phyloP scores from a whole-genome alignment of 1,140 invertebrate species.

The Andricus grossulariae region DNA sequence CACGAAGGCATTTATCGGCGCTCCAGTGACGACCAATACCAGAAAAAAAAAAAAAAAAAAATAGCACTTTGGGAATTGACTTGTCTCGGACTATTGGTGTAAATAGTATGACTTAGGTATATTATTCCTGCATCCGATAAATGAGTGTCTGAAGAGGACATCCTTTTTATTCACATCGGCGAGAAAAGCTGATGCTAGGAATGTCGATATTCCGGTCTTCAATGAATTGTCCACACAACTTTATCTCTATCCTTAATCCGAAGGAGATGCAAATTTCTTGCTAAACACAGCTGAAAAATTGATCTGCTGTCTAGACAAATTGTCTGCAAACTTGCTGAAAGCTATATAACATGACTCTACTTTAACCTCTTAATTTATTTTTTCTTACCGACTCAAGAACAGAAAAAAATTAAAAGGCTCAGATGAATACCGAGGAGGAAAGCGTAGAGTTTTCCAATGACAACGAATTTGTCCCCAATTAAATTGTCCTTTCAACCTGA shows the following conservation, averaged over 20 bases:
- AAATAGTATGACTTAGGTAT: background rate
- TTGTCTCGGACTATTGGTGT: constrained; percentile 37
- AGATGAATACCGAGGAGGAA: too few relatives aligned
- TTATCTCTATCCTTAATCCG: constrained; percentile 14
- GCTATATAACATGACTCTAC: background rate
- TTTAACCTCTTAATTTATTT: background rate
- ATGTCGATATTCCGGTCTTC: constrained; percentile 24
- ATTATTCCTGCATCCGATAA: background rate
- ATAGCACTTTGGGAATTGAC: constrained; percentile 45
- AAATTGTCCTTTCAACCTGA: too few relatives aligned
- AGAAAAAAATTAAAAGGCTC: too few relatives aligned
- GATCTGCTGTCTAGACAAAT: constrained; percentile 17
- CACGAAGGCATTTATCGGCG: constrained; percentile 62
- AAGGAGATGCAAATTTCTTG: constrained; percentile 22
- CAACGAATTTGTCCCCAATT: too few relatives aligned
- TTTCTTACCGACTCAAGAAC: too few relatives aligned
- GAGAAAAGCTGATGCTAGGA: constrained; percentile 20
- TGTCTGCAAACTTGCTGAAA: constrained; percentile 8
- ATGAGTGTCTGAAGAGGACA: constrained; percentile 6
- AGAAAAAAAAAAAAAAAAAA: constrained; percentile 24
- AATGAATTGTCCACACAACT: constrained; percentile 27
- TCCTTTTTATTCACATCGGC: background rate
- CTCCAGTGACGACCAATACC: constrained; percentile 45
- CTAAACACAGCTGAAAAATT: constrained; percentile 2
- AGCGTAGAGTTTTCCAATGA: too few relatives aligned